These are phyloP conservation scores for Coracias cyanogaster DNA, from an alignment of 2,797 vertebrate species.

Conservation along the genomic window DNA sequence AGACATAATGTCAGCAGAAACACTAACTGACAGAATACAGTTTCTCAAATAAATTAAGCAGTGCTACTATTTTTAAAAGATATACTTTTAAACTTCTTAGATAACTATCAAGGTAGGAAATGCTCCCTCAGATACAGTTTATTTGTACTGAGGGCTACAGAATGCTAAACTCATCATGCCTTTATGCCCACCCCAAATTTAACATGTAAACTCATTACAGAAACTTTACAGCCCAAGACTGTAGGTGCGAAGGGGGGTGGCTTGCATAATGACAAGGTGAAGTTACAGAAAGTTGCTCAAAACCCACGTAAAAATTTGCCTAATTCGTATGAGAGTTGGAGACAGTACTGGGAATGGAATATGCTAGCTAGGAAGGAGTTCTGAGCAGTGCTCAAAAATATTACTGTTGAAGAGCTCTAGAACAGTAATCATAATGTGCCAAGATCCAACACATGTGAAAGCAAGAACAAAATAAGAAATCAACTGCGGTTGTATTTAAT, in stretches of 20 bases:
- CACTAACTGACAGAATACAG: background rate
- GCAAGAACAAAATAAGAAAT: constrained; percentile 27
- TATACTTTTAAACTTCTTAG: constrained; percentile 19
- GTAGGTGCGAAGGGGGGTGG: constrained; percentile 62
- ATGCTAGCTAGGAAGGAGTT: constrained; percentile 25
- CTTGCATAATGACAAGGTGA: constrained; percentile 66
- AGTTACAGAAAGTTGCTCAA: constrained; percentile 69
- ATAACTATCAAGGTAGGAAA: constrained; percentile 33
- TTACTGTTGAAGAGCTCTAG: constrained; percentile 44
- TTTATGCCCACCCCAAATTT: constrained; percentile 26
- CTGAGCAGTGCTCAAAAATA: constrained; percentile 43
- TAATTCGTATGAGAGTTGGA: constrained; percentile 59
- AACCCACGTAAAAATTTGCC: constrained; percentile 62
- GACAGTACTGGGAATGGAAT: constrained; percentile 19
- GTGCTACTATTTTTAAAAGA: background rate
- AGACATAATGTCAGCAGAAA: background rate
- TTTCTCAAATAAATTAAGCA: background rate
- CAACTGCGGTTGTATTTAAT: background rate
- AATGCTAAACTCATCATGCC: constrained; percentile 31
- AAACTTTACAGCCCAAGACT: constrained; percentile 57
- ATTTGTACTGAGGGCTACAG: constrained; percentile 22
- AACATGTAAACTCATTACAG: constrained; percentile 44
- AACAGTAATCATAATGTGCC: constrained; percentile 1
- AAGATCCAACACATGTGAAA: constrained; percentile 18
- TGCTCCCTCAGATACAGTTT: background rate